Conservation (phyloP, 1,140 invertebrate species). For the Choristoneura fumiferana region DNA sequence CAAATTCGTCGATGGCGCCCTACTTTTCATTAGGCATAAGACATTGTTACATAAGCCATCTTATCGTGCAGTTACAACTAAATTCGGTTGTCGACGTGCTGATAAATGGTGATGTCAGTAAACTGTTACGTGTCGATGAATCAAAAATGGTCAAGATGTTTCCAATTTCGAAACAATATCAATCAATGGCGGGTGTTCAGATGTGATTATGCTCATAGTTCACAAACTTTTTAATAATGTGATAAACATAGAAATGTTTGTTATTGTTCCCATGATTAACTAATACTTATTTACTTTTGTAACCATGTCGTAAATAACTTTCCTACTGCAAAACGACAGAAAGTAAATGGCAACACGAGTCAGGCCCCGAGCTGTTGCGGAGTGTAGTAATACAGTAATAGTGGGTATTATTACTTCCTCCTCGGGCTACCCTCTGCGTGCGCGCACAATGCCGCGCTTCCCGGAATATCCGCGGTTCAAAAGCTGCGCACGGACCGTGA, state of each 20-base stretch:
- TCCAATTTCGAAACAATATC: conserved; percentile 22
- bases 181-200: conserved; percentile 5
- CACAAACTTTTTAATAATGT: background rate
- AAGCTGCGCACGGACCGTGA: conserved; percentile 29
- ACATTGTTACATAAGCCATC: conserved; percentile 39
- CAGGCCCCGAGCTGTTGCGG: conserved; percentile 1
- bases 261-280: background rate
- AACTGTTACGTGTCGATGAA: conserved; percentile 11
- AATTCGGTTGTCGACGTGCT: conserved; percentile 33
- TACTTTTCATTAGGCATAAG: conserved; percentile 38
- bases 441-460: conserved; percentile 41
- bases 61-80: conserved; percentile 38
- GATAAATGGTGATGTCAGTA: conserved; percentile 21
- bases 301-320: conserved; percentile 3
- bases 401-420: conserved; percentile 26
- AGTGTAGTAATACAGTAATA: conserved; percentile 19
- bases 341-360: conserved; percentile 13
- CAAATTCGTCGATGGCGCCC: conserved; percentile 30
- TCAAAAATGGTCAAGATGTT: conserved; percentile 16
- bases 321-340: conserved; percentile 13
- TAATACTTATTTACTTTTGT: background rate
- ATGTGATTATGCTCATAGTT: background rate
- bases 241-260: background rate
- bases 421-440: conserved; percentile 28
- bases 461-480: conserved; percentile 44